Percentiles rank a stretch among this genome's conserved stretches.
These are phyloP conservation scores for Ashinkailepas kermadecensis DNA, from an alignment of 2,888 invertebrate genomes.

Conservation along the genomic window DNA sequence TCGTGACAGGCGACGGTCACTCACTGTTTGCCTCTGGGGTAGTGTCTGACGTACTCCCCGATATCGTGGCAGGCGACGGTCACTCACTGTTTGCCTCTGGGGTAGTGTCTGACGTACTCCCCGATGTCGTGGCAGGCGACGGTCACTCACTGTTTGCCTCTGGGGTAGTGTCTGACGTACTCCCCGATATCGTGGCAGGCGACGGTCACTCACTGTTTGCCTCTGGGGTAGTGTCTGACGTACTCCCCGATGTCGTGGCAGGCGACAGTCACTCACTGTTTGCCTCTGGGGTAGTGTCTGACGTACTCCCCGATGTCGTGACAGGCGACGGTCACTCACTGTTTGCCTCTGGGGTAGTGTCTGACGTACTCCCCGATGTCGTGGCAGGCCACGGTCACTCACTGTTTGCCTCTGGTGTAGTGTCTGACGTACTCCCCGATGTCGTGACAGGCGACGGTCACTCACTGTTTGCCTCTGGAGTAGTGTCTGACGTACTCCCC, in stretches of 20 bases:
- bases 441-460: conserved; percentile 97
- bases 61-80: no score
- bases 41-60: conserved; percentile 99
- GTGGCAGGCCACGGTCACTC: conserved; percentile 95
- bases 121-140: no score
- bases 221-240: no score
- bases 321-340: neutral
- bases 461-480: conserved; percentile 83
- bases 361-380: conserved; percentile 99
- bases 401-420: no score
- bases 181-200: no score
- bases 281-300: conserved; percentile 84
- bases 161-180: conserved; percentile 96
- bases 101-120: conserved; percentile 98
- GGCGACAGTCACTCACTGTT: conserved; percentile 91
- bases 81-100: conserved; percentile 76
- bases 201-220: no score
- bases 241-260: conserved; percentile 97
- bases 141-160: conserved; percentile 79
- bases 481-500: conserved; percentile 57
- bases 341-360: conserved; percentile 94
- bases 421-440: no score
- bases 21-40: conserved; percentile 79
- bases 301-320: neutral
- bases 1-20: no score